Percentiles rank a stretch among this genome's conserved stretches.
These are phyloP conservation scores for Drosophila planitibia DNA, from an alignment of 2,888 invertebrate genomes.

Conservation along the genomic window DNA sequence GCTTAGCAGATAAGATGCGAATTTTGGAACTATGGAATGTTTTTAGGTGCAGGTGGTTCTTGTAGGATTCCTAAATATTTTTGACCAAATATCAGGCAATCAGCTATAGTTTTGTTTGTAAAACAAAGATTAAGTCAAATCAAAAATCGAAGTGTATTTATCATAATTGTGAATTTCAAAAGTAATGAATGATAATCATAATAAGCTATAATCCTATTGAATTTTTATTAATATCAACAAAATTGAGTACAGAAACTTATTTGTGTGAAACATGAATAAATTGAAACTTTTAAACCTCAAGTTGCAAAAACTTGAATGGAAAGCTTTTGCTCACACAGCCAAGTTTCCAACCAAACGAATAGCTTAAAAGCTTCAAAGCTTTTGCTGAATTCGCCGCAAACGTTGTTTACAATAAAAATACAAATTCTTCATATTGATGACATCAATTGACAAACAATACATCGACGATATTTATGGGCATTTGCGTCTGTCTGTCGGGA, in stretches of 20 bases:
- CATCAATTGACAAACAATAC: conserved; percentile 1
- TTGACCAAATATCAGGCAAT: neutral
- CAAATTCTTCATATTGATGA: neutral
- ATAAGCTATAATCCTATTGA: neutral
- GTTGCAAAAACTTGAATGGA: neutral
- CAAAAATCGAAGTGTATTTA: neutral
- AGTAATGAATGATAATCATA: neutral
- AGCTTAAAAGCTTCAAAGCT: conserved; percentile 19
- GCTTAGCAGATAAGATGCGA: conserved; percentile 31
- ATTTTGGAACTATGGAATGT: conserved; percentile 8
- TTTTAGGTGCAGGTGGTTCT: conserved; percentile 12
- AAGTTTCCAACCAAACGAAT: conserved; percentile 16
- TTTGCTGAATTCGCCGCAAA: conserved; percentile 20
- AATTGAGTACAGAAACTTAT: neutral
- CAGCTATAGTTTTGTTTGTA: too few species aligned
- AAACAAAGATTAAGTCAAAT: neutral
- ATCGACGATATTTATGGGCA: conserved; percentile 2
- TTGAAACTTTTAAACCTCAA: neutral
- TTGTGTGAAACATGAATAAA: neutral
- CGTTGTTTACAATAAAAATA: neutral
- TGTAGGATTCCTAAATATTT: neutral
- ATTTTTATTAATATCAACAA: neutral
- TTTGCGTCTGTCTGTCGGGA: neutral
- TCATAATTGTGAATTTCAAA: neutral
- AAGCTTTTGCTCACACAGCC: conserved; percentile 7